A percentile compares a stretch with the other conserved stretches of the same genome.
These are phyloP conservation scores for Loriculus beryllinus DNA, from an alignment of 2,797 vertebrate species.

Conservation along the genomic window DNA sequence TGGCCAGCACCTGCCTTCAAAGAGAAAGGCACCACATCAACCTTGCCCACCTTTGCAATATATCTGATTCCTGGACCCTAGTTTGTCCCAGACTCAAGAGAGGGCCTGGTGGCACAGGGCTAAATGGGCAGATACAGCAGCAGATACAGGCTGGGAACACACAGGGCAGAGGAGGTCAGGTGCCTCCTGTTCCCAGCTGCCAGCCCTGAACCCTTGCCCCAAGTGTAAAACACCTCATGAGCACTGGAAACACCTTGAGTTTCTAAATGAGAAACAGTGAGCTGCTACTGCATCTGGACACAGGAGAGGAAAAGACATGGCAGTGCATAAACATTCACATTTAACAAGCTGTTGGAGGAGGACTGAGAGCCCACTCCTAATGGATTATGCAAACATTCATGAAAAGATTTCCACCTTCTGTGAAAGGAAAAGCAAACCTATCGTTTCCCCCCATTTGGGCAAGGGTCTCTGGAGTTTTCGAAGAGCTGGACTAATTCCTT, in stretches of 20 bases:
- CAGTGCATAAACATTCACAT: background rate
- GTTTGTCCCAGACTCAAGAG: background rate
- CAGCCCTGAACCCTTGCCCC: background rate
- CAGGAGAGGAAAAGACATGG: background rate
- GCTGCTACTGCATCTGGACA: background rate
- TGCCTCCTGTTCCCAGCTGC: fast-evolving
- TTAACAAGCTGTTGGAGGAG: background rate
- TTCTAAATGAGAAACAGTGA: background rate
- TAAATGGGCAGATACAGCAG: background rate
- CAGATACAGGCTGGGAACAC: background rate
- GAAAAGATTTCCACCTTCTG: background rate
- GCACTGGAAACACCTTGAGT: background rate
- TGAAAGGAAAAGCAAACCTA: background rate
- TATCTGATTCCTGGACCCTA: background rate
- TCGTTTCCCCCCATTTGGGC: background rate
- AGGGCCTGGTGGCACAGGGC: background rate
- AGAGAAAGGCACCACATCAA: background rate
- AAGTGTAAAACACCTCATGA: background rate
- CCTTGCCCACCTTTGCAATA: background rate
- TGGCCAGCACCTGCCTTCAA: background rate
- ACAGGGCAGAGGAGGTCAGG: background rate
- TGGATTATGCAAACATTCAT: background rate
- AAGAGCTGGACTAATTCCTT: background rate
- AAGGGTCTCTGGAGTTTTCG: background rate
- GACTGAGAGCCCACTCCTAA: background rate